Evolutionary conservation across 1,140 invertebrate species (phyloP), one percentile per base, ranked within the genome.

Genomic region (Oreohelix idahoensis): DNA sequence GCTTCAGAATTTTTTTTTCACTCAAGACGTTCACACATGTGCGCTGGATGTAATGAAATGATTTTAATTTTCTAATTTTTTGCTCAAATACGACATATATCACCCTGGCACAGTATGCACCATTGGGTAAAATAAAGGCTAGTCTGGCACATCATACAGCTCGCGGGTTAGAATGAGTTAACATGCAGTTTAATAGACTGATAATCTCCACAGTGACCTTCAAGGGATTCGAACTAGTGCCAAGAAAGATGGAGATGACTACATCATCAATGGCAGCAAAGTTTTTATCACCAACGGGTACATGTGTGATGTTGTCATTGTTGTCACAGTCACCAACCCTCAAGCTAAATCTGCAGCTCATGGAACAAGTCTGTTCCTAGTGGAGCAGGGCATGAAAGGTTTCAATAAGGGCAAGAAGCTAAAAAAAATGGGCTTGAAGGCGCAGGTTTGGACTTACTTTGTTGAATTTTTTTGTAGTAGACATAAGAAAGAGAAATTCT

Each of bases 241-340:
- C 15, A 92, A 91, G 78, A 90, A 91, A 83, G 93, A 93, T 87
- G 93, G 93, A 11, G 86, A 88, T 84, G 93, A 93, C 84, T 94
- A 89, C 84, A 93, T 94, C 79, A 83, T 94, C 2, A 94, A 94
- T 87, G 93, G 93, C 35, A 93, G 92, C 74, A 94, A 93, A 86
- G 90, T 91, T 0, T 94, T 93, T 86, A 94, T 94, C 81, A 94
- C 93, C 26, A 94, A 94, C 87, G 93, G 93, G 51, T 93, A 88
- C 86, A 89, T 93, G 89, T 83, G 87, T 71, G 93, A 93, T 86
- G 79, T 93, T 10, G 92, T 93, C n/a, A 87, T 94, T 76, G 93
- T 93, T 66, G 93, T 94, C 32, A 93, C 93, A 13, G 86, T 94
- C 4, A 94, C 93, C 1, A 91, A 94, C 83, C 85, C 92, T 0